Percentiles rank a stretch among this genome's conserved stretches.
phyloP scores from a whole-genome alignment of 2,888 invertebrate genomes.

The Leucozona laternaria region DNA sequence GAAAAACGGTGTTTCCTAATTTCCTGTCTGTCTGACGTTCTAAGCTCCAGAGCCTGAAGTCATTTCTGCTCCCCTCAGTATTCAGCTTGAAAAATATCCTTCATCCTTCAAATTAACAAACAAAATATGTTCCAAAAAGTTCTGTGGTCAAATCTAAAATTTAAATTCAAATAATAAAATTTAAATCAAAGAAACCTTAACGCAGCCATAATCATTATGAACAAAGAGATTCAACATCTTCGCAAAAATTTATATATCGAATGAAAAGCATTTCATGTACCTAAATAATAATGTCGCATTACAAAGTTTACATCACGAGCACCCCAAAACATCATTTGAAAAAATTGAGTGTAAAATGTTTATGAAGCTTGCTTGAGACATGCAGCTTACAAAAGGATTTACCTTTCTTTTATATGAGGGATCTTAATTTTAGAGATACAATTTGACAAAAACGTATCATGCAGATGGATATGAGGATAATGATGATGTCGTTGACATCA shows the following conservation, averaged over 20 bases:
- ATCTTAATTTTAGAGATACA: conserved; percentile 27
- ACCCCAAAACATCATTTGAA: neutral
- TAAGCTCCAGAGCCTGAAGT: too few species aligned
- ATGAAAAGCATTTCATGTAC: neutral
- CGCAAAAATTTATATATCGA: neutral
- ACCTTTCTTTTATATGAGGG: neutral
- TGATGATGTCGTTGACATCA: conserved; percentile 34
- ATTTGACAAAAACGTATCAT: conserved; percentile 27
- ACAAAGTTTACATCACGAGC: neutral
- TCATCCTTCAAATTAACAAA: too few species aligned
- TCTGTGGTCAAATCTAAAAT: too few species aligned
- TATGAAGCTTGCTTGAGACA: conserved; percentile 1
- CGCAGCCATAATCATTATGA: neutral
- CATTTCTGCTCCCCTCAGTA: too few species aligned
- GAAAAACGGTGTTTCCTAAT: too few species aligned
- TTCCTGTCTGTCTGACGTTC: too few species aligned
- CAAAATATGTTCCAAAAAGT: too few species aligned
- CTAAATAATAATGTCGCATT: neutral
- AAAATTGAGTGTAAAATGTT: conserved; percentile 13
- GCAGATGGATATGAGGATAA: conserved; percentile 30
- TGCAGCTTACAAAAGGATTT: conserved; percentile 21
- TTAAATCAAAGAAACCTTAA: neutral
- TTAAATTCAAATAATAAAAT: neutral
- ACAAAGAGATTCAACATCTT: neutral
- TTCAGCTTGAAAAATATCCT: too few species aligned